phyloP scores from a whole-genome alignment of 2,797 vertebrate genomes.

The Sphenopsis melanotis region DNA sequence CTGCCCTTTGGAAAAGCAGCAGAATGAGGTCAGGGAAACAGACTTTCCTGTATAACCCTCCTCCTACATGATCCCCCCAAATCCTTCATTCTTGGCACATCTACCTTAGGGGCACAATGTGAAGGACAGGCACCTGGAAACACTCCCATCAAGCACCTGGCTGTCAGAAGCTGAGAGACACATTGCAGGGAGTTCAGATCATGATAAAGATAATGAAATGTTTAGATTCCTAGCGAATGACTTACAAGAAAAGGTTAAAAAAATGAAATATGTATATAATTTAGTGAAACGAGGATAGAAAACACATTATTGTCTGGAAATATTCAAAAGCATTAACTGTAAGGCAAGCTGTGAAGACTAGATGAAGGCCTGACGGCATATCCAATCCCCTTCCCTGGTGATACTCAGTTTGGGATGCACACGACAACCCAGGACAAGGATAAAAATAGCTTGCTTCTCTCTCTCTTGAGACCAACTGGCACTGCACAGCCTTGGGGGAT shows the following conservation, averaged over 20 bases:
- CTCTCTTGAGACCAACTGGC: neutral
- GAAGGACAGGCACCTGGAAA: constrained; percentile 7
- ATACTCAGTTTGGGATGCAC: neutral
- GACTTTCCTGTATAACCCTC: neutral
- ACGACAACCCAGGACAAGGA: neutral
- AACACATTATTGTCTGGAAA: neutral
- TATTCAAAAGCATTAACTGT: neutral
- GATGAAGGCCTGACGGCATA: neutral
- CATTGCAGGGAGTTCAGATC: constrained; percentile 12
- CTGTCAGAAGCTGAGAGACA: constrained; percentile 16
- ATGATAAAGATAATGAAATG: constrained; percentile 44
- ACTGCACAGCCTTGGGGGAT: neutral
- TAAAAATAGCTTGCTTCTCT: neutral
- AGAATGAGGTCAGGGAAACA: neutral
- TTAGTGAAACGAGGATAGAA: constrained; percentile 12
- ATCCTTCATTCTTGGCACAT: neutral
- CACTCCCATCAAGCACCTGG: neutral
- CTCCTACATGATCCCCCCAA: neutral
- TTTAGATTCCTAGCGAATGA: neutral
- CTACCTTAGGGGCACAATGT: neutral
- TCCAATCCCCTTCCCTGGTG: neutral
- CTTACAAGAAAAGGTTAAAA: constrained; percentile 40
- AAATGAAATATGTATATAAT: constrained; percentile 39
- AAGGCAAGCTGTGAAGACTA: neutral
- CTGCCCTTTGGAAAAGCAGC: neutral